Base-by-base conservation (phyloP, 53 echinoderm and acorn worm genomes). In the Zoroaster sp. region DNA sequence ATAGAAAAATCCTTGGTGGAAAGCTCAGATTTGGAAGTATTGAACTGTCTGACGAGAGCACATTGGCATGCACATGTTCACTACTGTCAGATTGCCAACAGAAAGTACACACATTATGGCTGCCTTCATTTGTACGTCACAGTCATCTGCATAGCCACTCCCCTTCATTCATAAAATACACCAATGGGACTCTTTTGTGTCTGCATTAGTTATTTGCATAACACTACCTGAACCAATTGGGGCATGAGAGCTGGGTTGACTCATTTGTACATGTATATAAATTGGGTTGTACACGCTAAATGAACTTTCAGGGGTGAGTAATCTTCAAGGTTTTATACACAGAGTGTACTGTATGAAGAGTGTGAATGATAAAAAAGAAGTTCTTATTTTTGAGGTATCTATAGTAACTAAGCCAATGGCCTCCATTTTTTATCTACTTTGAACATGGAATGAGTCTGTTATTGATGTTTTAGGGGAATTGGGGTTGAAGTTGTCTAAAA, bases 61-160 rank as follows among this genome's bases (percentile, higher is more conserved):
- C 30, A 75, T 3, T 1, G 10, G 33, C 34, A 30, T 33, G 46
- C 41, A 23, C 30, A 44, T 32, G 25, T 14, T 47, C 45, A 75
- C 75, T 75, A 31, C 59, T 53, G 20, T 37, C 38, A 35, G 34
- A 17, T 30, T 32, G 32, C 1, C 77, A 42, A 7, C 76, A 39
- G 21, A n/a, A 32, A 30, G 53, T 37, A 21, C 25, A 35, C 78
- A 78, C 33, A 37, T 36, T 75, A 55, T n/a, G n/a, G 55, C 21
- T 21, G 20, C 1, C 8, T 46, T 46, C 15, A 15, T 43, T 49
- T 28, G 23, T 4, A 37, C 55, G n/a, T n/a, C n/a, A n/a, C n/a
- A n/a, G n/a, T 81, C 44, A 81, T 67, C 25, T 81, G 67, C 81
- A 66, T 42, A 66, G 81, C 81, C 43, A 9, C 66, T 66, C n/a